phyloP scores from a whole-genome alignment of 2,113 vertebrate genomes.

The Melanotaenia duboulayi region DNA sequence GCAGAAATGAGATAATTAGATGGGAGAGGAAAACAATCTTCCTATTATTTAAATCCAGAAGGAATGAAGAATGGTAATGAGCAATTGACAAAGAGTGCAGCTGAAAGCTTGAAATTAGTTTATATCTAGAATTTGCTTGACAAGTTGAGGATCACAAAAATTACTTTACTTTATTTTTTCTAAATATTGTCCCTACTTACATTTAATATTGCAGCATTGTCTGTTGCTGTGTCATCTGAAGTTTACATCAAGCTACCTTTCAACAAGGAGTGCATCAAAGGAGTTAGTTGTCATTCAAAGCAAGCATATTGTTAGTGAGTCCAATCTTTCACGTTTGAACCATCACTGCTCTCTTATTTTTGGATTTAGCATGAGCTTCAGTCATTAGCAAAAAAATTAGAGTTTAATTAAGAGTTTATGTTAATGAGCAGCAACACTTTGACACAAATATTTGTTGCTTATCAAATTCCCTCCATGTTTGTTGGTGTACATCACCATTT shows the following conservation, averaged over 20 bases:
- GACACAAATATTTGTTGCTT: conserved; percentile 25
- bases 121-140: conserved; percentile 23
- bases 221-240: neutral
- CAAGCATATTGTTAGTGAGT: conserved; percentile 2
- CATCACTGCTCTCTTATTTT: neutral
- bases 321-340: neutral
- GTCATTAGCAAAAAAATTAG: neutral
- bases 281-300: conserved; percentile 17
- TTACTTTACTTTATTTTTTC: neutral
- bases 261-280: conserved; percentile 12
- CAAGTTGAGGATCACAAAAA: conserved; percentile 9
- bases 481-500: conserved; percentile 6
- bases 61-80: conserved; percentile 63
- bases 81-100: conserved; percentile 43
- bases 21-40: conserved; percentile 62
- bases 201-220: neutral
- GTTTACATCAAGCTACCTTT: neutral
- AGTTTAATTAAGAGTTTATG: neutral
- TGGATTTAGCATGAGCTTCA: neutral
- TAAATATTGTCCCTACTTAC: neutral
- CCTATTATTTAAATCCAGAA: conserved; percentile 68
- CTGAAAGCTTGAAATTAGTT: conserved; percentile 41
- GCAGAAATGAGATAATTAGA: conserved; percentile 69
- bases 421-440: conserved; percentile 11
- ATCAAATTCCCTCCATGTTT: conserved; percentile 15